phyloP scores from a whole-genome alignment of 2,113 vertebrate genomes.

The Stigmatopora nigra region DNA sequence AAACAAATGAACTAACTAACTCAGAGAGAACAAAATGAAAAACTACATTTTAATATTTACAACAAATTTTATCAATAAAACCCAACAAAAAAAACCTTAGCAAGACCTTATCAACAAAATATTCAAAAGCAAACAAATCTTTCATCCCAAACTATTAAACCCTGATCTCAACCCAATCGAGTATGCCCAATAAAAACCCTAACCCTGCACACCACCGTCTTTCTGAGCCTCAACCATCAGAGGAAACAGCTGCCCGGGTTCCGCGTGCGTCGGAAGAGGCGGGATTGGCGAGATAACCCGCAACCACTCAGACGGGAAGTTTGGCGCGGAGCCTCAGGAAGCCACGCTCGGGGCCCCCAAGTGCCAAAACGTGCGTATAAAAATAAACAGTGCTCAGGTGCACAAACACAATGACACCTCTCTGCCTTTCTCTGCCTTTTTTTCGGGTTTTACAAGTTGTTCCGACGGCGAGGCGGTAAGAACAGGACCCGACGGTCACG shows the following conservation, averaged over 20 bases:
- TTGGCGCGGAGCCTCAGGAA: slow-evolving; percentile 60
- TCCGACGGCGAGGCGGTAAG: background rate
- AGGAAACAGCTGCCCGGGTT: slow-evolving; percentile 69
- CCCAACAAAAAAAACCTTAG: no score
- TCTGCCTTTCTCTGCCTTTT: slow-evolving; percentile 12
- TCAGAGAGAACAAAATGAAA: no score
- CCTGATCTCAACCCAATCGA: slow-evolving; percentile 1
- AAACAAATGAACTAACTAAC: slow-evolving; percentile 1
- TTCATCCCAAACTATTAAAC: no score
- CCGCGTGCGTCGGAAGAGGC: slow-evolving; percentile 32
- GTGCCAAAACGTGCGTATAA: slow-evolving; percentile 25
- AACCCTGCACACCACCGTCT: background rate
- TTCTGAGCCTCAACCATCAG: slow-evolving; percentile 23
- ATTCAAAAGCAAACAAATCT: no score
- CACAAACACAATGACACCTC: slow-evolving; percentile 38
- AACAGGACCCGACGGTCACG: slow-evolving; percentile 11
- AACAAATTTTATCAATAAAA: no score
- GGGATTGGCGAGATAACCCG: slow-evolving; percentile 58
- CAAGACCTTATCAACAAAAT: no score
- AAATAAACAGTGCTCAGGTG: slow-evolving; percentile 43
- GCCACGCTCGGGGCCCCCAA: slow-evolving; percentile 19
- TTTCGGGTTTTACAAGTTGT: slow-evolving; percentile 1
- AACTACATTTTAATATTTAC: no score
- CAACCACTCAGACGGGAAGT: slow-evolving; percentile 61
- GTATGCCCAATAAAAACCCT: background rate